Conservation (phyloP, 1,140 invertebrate species). For the Homarus americanus region DNA sequence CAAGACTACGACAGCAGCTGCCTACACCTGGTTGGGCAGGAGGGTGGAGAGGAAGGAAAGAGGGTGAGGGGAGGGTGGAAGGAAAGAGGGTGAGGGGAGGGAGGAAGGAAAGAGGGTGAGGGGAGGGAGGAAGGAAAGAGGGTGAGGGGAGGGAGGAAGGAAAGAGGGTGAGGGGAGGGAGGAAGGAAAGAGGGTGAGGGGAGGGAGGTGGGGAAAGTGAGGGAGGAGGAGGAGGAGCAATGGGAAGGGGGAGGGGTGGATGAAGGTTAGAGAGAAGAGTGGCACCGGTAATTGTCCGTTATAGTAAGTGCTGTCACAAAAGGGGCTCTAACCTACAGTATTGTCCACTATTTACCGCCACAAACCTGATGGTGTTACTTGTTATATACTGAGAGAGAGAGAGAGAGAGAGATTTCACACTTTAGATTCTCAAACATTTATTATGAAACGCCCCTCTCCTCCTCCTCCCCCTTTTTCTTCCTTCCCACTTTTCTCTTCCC, state of each 20-base stretch:
- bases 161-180: slow-evolving; percentile 27
- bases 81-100: slow-evolving; percentile 32
- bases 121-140: background rate
- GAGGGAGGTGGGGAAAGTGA: background rate
- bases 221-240: background rate
- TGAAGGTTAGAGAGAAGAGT: background rate
- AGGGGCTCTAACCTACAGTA: no score
- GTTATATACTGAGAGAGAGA: no score
- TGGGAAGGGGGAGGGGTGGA: background rate
- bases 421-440: no score
- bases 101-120: slow-evolving; percentile 38
- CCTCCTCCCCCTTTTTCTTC: no score
- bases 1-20: no score
- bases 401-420: no score
- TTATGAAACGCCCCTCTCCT: no score
- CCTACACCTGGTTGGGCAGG: background rate
- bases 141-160: slow-evolving; percentile 11
- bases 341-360: no score
- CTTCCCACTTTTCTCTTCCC: no score
- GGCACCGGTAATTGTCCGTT: background rate
- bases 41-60: background rate
- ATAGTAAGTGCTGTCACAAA: no score
- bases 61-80: slow-evolving; percentile 1
- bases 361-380: no score
- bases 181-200: slow-evolving; percentile 12